These are phyloP conservation scores for Glareola pratincola DNA, from an alignment of 2,113 vertebrate genomes.

Conservation along the genomic window DNA sequence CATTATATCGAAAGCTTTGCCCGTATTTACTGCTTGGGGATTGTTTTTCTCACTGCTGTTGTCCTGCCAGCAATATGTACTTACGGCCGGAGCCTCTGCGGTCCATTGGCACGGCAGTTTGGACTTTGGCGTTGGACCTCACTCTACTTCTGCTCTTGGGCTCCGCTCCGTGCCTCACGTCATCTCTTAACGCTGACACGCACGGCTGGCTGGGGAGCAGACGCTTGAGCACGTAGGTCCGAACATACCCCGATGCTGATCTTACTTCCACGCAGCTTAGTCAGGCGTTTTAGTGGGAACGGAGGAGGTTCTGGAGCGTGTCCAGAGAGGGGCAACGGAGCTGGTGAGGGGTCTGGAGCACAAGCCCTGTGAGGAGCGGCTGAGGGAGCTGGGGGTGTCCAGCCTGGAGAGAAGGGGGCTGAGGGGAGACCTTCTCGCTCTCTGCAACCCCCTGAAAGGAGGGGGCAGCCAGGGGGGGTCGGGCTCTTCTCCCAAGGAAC, in stretches of 20 bases:
- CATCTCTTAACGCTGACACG: neutral
- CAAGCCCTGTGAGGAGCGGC: neutral
- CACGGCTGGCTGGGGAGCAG: neutral
- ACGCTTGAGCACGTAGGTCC: neutral
- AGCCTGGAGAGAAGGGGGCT: neutral
- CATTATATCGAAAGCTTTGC: neutral
- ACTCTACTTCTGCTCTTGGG: neutral
- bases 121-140: neutral
- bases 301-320: neutral
- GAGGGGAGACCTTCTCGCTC: neutral
- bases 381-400: neutral
- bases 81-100: neutral
- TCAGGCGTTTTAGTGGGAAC: neutral
- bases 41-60: slow-evolving; percentile 41
- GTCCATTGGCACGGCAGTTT: neutral
- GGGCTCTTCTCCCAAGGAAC: neutral
- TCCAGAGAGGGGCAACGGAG: neutral
- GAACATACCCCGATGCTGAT: neutral
- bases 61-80: slow-evolving; percentile 26
- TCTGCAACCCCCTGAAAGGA: neutral
- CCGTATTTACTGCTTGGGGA: slow-evolving; percentile 44
- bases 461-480: neutral
- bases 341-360: neutral
- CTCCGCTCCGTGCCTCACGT: neutral
- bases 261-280: neutral